Evolutionary conservation across 2,888 invertebrate genomes (phyloP), one percentile per base, ranked within the genome.

Genomic region (Drosophila glabriapex): DNA sequence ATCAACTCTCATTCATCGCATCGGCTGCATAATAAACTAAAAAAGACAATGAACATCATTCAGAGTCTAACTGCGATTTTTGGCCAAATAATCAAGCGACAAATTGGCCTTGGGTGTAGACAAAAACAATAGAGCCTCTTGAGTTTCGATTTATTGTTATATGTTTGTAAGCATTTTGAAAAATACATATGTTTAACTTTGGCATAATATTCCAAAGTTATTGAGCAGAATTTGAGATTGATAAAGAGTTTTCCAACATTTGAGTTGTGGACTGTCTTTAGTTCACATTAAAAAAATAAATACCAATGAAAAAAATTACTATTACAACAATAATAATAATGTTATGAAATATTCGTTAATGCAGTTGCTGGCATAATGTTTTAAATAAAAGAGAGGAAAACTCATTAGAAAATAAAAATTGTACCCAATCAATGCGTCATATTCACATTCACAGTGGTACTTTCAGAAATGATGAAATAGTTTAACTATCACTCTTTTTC

Each of bases 1-100:
- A n/a, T 29, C n/a, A 41, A 41, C n/a, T 41, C 29, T 28, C 41
- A 31, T 41, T 56, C 56, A 56, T 22, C 41, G 46, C 41, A 16
- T 58, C 22, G 41, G 22, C 31, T 43, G 33, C 66, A 35, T 56
- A 55, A 41, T 52, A 41, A 68, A 66, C 66, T 14, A 22, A 41
- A 49, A 10, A 49, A 50, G 16, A 56, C 54, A 67, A 19, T 67
- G 67, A 54, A 14, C 28, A 62, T 16, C 22, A 16, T 25, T 46
- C 22, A 33, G 31, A 50, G 14, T 22, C 33, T 35, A 49, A 29
- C 55, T 65, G 33, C 31, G 35, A 22, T 9, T 50, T 41, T 55
- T 56, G 22, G 14, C 28, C 39, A 55, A 55, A 55, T 25, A 49
- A 55, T 7, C 19, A 14, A 33, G 14, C 39, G 41, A 66, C 50